A percentile compares a stretch with the other conserved stretches of the same genome.
Conservation (phyloP, 2,113 vertebrate species). For the Fulica atra region DNA sequence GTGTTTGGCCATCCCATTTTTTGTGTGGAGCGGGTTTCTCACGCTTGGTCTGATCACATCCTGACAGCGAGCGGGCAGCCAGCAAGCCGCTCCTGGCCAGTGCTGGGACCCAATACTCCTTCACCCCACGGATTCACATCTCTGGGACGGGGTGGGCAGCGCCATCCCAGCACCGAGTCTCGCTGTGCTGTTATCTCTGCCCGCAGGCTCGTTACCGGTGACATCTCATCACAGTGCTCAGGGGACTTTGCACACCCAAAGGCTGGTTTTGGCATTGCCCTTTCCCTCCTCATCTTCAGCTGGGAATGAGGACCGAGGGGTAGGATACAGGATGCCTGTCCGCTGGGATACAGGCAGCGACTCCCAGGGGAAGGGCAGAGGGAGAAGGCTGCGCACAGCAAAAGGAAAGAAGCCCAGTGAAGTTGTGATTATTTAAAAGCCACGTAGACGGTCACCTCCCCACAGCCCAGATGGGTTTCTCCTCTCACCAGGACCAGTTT, state of each 20-base stretch:
- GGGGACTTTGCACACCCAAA: not conserved
- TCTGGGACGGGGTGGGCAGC: not conserved
- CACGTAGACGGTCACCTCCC: not conserved
- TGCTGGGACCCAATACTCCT: not conserved
- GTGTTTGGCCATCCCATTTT: not conserved
- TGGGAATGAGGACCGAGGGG: not conserved
- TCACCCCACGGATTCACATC: not conserved
- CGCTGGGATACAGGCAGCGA: fast-evolving
- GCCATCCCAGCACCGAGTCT: fast-evolving
- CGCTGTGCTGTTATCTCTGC: not conserved
- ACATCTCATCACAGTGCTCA: constrained; percentile 2
- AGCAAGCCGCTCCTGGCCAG: not conserved
- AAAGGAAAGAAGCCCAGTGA: constrained; percentile 18
- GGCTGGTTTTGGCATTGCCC: not conserved
- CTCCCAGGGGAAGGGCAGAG: not conserved
- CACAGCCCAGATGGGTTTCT: not conserved
- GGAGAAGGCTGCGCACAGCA: constrained; percentile 14
- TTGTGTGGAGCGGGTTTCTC: not conserved
- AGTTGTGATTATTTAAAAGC: constrained; percentile 11
- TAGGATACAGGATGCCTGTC: not conserved
- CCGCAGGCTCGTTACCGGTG: not conserved
- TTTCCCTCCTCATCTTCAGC: not conserved
- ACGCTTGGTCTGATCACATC: not conserved
- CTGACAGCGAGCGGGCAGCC: fast-evolving
- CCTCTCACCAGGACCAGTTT: not conserved